Conservation (phyloP, 53 echinoderm and acorn worm genomes). For the Apostichopus leukothele region DNA sequence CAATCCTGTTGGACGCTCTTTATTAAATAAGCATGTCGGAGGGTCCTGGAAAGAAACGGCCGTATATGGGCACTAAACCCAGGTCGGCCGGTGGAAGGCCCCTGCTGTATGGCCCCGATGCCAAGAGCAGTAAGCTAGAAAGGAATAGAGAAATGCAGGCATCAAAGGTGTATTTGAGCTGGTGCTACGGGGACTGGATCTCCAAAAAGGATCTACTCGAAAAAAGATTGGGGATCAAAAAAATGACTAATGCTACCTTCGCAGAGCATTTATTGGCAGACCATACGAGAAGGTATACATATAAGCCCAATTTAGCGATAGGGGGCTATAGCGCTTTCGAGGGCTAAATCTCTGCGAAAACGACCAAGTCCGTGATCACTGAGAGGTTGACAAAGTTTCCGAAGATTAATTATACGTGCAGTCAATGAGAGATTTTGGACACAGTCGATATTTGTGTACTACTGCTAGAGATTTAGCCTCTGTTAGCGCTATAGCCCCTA, state of each 20-base stretch:
- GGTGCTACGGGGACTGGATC: background rate
- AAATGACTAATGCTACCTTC: background rate
- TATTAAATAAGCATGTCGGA: too few relatives aligned
- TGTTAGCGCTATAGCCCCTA: too few relatives aligned
- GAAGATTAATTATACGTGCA: too few relatives aligned
- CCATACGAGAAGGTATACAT: background rate
- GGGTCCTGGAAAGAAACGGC: background rate
- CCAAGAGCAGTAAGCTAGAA: background rate
- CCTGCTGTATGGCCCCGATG: background rate
- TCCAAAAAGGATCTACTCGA: background rate
- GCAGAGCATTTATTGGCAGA: background rate
- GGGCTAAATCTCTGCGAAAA: too few relatives aligned
- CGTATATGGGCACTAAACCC: background rate
- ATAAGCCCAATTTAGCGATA: too few relatives aligned
- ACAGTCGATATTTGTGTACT: too few relatives aligned
- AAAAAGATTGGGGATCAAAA: background rate
- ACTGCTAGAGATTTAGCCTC: too few relatives aligned
- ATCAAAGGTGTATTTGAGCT: background rate
- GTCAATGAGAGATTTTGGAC: too few relatives aligned
- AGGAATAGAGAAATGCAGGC: background rate
- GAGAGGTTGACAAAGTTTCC: too few relatives aligned
- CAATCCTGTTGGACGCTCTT: too few relatives aligned
- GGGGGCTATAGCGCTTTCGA: too few relatives aligned
- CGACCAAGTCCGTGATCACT: too few relatives aligned
- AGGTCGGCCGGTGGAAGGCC: background rate